A percentile compares a stretch with the other conserved stretches of the same genome.
These are phyloP conservation scores for Metallyticus violacea DNA, from an alignment of 2,888 invertebrate genomes.

Conservation along the genomic window DNA sequence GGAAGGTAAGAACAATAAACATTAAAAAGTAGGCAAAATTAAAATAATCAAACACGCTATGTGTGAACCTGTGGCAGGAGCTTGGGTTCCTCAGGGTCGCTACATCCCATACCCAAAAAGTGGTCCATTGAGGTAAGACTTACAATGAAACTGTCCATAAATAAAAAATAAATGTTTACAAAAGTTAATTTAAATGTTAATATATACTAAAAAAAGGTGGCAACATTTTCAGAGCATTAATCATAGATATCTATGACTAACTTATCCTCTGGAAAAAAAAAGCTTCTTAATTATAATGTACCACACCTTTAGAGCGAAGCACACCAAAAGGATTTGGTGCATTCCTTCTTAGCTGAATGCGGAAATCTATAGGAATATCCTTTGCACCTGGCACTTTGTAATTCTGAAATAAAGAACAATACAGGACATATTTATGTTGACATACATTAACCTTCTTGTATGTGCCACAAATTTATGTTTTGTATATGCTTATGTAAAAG, in stretches of 20 bases:
- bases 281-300: background rate
- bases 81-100: too few relatives aligned
- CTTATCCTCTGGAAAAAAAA: background rate
- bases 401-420: slow-evolving; percentile 34
- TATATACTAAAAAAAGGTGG: background rate
- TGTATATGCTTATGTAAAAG: too few relatives aligned
- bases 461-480: too few relatives aligned
- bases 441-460: too few relatives aligned
- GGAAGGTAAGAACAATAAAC: too few relatives aligned
- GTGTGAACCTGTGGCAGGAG: too few relatives aligned
- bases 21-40: too few relatives aligned
- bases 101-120: too few relatives aligned
- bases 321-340: slow-evolving; percentile 38
- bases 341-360: slow-evolving; percentile 36
- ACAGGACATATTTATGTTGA: background rate
- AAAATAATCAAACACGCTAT: too few relatives aligned
- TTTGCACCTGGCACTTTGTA: slow-evolving; percentile 39
- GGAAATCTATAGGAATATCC: slow-evolving; percentile 40
- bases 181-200: background rate
- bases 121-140: too few relatives aligned
- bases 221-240: background rate
- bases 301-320: slow-evolving; percentile 39
- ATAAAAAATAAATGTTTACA: background rate
- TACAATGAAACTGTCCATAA: background rate
- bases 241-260: background rate